Evolutionary conservation across 2,888 invertebrate genomes (phyloP).

Genomic region (Tenthredo distinguenda): DNA sequence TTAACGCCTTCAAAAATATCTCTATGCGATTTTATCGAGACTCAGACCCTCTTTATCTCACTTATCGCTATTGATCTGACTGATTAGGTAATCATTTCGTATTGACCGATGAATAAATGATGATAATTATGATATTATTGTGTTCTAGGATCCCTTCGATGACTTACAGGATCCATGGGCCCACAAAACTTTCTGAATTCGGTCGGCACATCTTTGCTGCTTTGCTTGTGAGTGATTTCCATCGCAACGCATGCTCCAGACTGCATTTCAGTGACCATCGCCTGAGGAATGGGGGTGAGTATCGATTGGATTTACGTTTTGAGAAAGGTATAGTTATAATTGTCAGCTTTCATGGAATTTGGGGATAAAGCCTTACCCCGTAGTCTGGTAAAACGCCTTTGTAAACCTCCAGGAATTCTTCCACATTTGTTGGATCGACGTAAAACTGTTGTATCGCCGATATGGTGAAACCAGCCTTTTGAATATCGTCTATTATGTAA

Average conservation of each 20-base stretch:
- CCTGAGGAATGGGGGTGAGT: slow-evolving; percentile 77
- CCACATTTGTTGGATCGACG: slow-evolving; percentile 90
- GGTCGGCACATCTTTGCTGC: slow-evolving; percentile 81
- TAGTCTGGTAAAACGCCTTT: slow-evolving; percentile 92
- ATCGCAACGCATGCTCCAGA: slow-evolving; percentile 93
- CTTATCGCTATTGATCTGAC: neutral
- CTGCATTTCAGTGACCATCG: slow-evolving; percentile 91
- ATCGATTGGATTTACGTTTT: slow-evolving; percentile 16
- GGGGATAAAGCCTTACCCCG: slow-evolving; percentile 78
- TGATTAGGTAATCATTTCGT: slow-evolving; percentile 58
- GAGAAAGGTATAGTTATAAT: slow-evolving; percentile 13
- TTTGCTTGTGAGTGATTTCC: slow-evolving; percentile 87
- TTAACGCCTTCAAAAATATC: neutral
- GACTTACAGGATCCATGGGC: slow-evolving; percentile 92
- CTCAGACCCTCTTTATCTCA: neutral
- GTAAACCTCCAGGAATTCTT: slow-evolving; percentile 96
- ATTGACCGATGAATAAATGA: slow-evolving; percentile 3
- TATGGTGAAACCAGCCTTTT: slow-evolving; percentile 88
- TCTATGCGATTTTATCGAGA: neutral
- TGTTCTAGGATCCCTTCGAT: slow-evolving; percentile 14
- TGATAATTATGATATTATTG: slow-evolving; percentile 20
- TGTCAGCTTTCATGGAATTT: slow-evolving; percentile 16
- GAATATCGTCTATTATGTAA: slow-evolving; percentile 86
- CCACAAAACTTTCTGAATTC: slow-evolving; percentile 93
- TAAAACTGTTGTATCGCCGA: slow-evolving; percentile 90